Evolutionary conservation across 2,888 invertebrate genomes (phyloP).

Genomic region (Sminthurinus aureus): DNA sequence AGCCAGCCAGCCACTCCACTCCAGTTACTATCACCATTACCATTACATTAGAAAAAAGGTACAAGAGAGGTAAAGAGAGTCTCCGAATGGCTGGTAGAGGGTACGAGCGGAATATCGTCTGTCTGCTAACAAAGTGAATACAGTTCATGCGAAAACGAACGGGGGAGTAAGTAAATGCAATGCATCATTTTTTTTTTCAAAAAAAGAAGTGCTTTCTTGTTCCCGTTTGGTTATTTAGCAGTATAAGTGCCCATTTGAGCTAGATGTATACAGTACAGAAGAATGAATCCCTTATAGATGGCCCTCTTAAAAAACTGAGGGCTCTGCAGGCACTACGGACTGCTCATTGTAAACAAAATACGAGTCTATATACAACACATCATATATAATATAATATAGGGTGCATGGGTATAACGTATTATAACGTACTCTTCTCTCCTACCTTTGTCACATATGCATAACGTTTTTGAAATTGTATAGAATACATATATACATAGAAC

Average conservation of each 20-base stretch:
- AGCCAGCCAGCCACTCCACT: too few species aligned
- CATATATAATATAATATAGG: background rate
- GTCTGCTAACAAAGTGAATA: background rate
- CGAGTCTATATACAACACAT: background rate
- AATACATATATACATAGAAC: too few species aligned
- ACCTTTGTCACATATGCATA: background rate
- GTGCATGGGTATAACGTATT: too few species aligned
- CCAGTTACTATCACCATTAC: too few species aligned
- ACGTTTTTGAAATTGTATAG: too few species aligned
- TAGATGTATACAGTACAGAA: background rate
- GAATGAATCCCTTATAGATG: background rate
- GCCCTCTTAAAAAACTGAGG: background rate
- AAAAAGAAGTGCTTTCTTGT: constrained; percentile 7
- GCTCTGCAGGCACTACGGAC: background rate
- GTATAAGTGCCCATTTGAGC: constrained; percentile 7
- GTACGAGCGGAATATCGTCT: too few species aligned
- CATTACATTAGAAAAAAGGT: too few species aligned
- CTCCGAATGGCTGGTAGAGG: too few species aligned
- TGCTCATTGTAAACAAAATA: background rate
- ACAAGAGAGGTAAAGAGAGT: too few species aligned
- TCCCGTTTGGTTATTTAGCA: background rate
- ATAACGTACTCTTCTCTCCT: background rate
- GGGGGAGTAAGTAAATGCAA: constrained; percentile 22
- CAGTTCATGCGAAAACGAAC: constrained; percentile 12
- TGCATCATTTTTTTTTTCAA: constrained; percentile 9